These are phyloP conservation scores for Menura novaehollandiae DNA, from an alignment of 2,113 vertebrate species.

Conservation along the genomic window DNA sequence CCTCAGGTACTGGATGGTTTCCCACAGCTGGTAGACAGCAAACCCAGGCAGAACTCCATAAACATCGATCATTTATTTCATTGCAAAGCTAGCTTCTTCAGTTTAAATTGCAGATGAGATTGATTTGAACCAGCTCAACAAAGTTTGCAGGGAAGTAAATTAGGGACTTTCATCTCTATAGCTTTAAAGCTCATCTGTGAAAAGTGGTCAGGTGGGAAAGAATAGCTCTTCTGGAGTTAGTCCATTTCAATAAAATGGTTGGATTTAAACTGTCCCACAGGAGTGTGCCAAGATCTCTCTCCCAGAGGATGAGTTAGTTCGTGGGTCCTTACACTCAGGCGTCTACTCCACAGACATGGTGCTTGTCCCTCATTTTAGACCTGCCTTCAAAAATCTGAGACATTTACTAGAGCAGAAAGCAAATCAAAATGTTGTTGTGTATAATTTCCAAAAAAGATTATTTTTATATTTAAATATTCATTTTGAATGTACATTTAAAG, in stretches of 20 bases:
- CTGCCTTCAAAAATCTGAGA: background rate
- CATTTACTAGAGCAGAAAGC: background rate
- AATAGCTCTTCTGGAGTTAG: background rate
- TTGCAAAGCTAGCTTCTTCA: background rate
- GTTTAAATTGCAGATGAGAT: slow-evolving; percentile 24
- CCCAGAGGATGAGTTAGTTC: background rate
- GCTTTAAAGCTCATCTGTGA: background rate
- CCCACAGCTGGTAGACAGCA: background rate
- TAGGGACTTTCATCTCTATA: background rate
- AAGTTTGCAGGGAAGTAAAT: background rate
- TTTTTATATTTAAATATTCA: background rate
- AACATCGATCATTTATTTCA: background rate
- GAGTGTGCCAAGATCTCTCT: background rate
- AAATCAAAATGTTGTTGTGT: background rate
- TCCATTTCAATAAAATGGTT: background rate
- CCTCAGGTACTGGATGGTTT: background rate
- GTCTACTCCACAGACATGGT: background rate
- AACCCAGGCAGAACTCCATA: background rate
- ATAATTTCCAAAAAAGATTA: background rate
- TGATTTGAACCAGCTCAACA: background rate
- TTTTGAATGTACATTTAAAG: background rate
- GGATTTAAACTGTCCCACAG: background rate
- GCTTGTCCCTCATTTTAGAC: background rate
- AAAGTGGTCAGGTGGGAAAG: background rate
- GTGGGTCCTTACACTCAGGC: too few relatives aligned